Conservation (phyloP, 2,797 vertebrate species). For the Cirrhinus mrigala region DNA sequence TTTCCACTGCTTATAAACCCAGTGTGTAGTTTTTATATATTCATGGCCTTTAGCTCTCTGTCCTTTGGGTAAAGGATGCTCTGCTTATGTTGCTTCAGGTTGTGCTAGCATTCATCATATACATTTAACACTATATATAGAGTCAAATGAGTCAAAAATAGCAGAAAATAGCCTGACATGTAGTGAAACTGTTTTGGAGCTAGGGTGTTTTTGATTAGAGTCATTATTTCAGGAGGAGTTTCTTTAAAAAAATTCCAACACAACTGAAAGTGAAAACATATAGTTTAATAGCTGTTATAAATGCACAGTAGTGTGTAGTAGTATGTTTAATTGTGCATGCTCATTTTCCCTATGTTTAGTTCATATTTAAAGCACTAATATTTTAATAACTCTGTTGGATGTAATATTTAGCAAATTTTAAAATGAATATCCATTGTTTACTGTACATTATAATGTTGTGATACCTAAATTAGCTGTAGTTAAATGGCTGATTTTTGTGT, state of each 20-base stretch:
- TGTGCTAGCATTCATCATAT: neutral
- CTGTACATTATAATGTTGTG: neutral
- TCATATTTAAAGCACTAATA: neutral
- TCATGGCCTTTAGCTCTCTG: neutral
- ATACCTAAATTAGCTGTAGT: neutral
- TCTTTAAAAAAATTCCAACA: conserved; percentile 31
- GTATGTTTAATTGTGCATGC: neutral
- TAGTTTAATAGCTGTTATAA: neutral
- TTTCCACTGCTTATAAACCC: conserved; percentile 30
- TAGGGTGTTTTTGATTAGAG: neutral
- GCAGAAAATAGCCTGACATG: neutral
- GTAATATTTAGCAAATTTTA: neutral
- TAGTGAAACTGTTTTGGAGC: neutral
- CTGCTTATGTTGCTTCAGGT: neutral
- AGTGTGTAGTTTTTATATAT: neutral
- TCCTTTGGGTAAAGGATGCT: neutral
- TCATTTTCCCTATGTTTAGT: neutral
- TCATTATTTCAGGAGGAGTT: neutral
- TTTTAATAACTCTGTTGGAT: neutral
- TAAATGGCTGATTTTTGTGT: neutral
- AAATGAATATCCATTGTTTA: neutral
- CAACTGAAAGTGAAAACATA: conserved; percentile 15
- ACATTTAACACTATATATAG: neutral
- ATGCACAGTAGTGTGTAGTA: neutral
- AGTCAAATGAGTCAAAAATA: neutral